Conservation (phyloP, 2,113 vertebrate genomes). For the Rattus norvegicus region DNA sequence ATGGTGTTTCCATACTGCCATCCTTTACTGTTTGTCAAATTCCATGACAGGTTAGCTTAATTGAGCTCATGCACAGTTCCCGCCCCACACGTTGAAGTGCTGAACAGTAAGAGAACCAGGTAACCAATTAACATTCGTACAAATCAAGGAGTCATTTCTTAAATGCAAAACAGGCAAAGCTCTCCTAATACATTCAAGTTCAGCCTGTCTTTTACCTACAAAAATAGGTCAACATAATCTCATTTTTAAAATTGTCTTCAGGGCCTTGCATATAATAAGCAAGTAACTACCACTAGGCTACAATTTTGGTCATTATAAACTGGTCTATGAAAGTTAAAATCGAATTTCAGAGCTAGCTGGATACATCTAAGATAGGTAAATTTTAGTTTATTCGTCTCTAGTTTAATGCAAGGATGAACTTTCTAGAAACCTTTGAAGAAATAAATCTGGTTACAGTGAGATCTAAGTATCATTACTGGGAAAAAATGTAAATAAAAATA, state of each 20-base stretch:
- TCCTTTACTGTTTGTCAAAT: constrained; percentile 31
- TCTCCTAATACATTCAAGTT: constrained; percentile 49
- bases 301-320: not conserved
- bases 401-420: constrained; percentile 38
- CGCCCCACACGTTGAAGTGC: not conserved
- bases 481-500: constrained; percentile 58
- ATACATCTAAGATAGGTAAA: constrained; percentile 19
- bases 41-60: constrained; percentile 22
- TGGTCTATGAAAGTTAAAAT: not conserved
- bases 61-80: constrained; percentile 29
- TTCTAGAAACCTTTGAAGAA: constrained; percentile 39
- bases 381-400: constrained; percentile 18
- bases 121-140: constrained; percentile 44
- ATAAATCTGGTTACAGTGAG: not conserved
- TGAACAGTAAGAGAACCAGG: not conserved
- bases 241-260: not conserved
- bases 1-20: not conserved
- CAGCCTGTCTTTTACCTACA: constrained; percentile 1
- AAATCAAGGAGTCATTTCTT: constrained; percentile 22
- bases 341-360: constrained; percentile 19
- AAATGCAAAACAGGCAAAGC: not conserved
- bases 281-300: not conserved
- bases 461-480: not conserved
- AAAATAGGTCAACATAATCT: constrained; percentile 34
- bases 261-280: not conserved